Evolutionary conservation across 2,113 vertebrate species (phyloP).

Genomic region (rabbit (Oryctolagus cuniculus)): DNA sequence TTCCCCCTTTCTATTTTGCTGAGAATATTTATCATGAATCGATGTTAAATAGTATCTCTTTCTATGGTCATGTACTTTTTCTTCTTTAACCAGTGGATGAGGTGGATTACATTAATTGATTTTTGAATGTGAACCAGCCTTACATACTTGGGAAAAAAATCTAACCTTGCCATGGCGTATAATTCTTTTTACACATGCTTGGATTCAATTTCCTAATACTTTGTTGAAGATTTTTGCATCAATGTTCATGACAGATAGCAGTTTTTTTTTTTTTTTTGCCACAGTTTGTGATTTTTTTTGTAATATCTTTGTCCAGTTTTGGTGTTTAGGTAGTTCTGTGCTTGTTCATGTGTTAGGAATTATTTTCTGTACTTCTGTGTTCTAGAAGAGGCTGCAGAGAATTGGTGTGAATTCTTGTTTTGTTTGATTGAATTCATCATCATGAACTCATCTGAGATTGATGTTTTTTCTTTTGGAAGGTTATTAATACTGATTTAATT

Average conservation of each 20-base stretch:
- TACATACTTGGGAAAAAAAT: not conserved
- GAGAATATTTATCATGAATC: not conserved
- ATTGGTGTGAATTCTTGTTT: not conserved
- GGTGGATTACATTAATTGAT: not conserved
- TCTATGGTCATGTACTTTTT: not conserved
- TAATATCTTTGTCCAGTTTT: not conserved
- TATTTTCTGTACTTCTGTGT: not conserved
- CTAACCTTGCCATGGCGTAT: not conserved
- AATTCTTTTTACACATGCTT: not conserved
- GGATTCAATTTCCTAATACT: not conserved
- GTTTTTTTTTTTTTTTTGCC: not conserved
- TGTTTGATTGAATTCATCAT: not conserved
- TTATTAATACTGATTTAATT: conserved; percentile 2
- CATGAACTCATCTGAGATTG: not conserved
- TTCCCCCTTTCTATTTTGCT: not conserved
- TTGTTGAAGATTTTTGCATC: not conserved
- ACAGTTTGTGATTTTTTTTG: not conserved
- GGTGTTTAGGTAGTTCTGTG: not conserved
- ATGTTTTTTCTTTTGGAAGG: not conserved
- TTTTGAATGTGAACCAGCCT: not conserved
- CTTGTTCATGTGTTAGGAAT: not conserved
- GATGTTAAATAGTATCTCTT: not conserved
- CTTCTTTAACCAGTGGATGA: not conserved
- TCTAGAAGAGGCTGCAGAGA: not conserved
- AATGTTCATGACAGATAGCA: not conserved